phyloP scores from a whole-genome alignment of 2,888 invertebrate genomes.

The Cinara cedri region DNA sequence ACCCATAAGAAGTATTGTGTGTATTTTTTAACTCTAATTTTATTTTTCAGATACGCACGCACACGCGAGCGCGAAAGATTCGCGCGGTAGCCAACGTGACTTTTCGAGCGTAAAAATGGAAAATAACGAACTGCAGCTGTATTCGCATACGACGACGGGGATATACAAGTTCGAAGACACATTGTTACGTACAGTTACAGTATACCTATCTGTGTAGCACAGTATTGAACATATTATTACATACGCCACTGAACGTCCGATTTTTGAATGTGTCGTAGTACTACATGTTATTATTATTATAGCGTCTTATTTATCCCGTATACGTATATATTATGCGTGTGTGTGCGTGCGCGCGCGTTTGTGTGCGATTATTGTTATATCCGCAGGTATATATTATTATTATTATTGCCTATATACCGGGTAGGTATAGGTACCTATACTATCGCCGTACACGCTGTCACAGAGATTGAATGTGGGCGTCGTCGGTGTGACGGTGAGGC shows the following conservation, averaged over 20 bases:
- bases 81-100: not conserved
- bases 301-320: no score
- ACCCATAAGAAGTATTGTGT: no score
- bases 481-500: not conserved
- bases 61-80: not conserved
- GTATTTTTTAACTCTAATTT: no score
- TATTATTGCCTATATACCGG: no score
- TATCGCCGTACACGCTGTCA: constrained; percentile 5
- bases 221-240: not conserved
- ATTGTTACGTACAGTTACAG: not conserved
- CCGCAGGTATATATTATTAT: no score
- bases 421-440: no score
- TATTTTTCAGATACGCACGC: no score
- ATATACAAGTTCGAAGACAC: not conserved
- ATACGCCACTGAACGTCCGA: not conserved
- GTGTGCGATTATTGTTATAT: not conserved
- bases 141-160: not conserved
- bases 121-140: constrained; percentile 13
- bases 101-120: constrained; percentile 23
- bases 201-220: not conserved
- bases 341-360: no score
- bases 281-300: not conserved
- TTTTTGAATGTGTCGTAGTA: not conserved
- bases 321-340: no score
- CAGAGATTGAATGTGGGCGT: constrained; percentile 5